These are phyloP conservation scores for Drosophila burlai DNA, from an alignment of 1,140 invertebrate species.

Conservation along the genomic window DNA sequence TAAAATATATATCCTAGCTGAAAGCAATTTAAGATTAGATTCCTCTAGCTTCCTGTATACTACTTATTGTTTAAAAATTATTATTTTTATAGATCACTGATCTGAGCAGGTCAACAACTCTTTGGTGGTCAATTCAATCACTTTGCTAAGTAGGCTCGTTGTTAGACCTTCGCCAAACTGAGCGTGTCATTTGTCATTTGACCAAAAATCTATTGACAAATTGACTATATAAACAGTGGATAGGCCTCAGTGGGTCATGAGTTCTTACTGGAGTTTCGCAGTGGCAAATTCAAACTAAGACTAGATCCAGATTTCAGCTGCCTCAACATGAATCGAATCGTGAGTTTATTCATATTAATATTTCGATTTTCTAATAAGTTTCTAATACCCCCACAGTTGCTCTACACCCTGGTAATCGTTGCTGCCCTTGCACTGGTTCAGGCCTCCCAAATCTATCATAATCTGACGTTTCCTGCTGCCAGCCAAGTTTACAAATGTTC, in stretches of 20 bases:
- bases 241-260: conserved; percentile 55
- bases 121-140: conserved; percentile 35
- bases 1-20: too few species aligned
- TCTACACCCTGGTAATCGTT: conserved; percentile 59
- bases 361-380: not conserved
- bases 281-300: conserved; percentile 78
- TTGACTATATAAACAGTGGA: conserved; percentile 63
- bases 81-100: conserved; percentile 9
- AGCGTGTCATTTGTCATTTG: conserved; percentile 54
- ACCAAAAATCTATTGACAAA: conserved; percentile 25
- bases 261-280: conserved; percentile 79
- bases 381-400: conserved; percentile 32
- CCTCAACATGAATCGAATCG: conserved; percentile 61
- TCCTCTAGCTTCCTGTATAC: not conserved
- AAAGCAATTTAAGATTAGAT: not conserved
- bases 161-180: conserved; percentile 42
- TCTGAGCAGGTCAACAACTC: conserved; percentile 8
- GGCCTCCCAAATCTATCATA: conserved; percentile 51
- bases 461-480: conserved; percentile 50
- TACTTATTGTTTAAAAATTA: too few species aligned
- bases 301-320: conserved; percentile 62
- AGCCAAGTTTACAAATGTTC: conserved; percentile 28
- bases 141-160: conserved; percentile 36
- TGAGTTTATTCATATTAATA: conserved; percentile 6
- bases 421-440: conserved; percentile 30